Base-by-base conservation (phyloP, 2,888 invertebrate species). In the Sisyra nigra region DNA sequence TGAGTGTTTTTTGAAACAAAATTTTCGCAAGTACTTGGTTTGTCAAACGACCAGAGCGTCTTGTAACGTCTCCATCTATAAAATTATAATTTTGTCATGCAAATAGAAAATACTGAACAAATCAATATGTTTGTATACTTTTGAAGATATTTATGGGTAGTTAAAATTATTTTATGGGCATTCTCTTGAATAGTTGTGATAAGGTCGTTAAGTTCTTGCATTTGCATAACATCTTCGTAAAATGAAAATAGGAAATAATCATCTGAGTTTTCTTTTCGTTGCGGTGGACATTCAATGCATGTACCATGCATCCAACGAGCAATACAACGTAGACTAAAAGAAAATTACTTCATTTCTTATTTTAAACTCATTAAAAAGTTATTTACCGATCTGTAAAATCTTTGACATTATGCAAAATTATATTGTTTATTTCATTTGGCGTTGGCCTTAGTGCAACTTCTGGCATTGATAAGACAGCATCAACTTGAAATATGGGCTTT, bases 301-400 rank as follows among this genome's bases (percentile, higher is more conserved):
- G 83, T 82, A 9, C 77, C 77, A 51, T 76, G 69, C 81, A 86
- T 82, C 92, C 92, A 93, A 7, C 92, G 76, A 0, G 81, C 74
- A 55, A 92, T 85, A 1, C 69, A 60, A 52, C 80, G 82, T 5
- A 87, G 58, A 46, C 81, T 81, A 53, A 29, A 51, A n/a, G n/a
- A n/a, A 38, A 34, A 11, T 34, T 11, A 34, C 11, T 3, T 8
- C 11, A 34, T 34, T 14, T 17, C 8, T 11, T 8, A 17, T 18
- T 17, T 17, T 3, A 17, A 17, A 17, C 8, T 7, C 18, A 15
- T 3, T 7, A 5, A n/a, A 32, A 33, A 18, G 5, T 5, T 10
- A 2, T 11, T 11, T 51, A 80, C 76, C 81, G 74, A 48, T 80
- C 79, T 2, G 89, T 62, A 54, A 85, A 80, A 57, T 88, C 83